phyloP scores from a whole-genome alignment of 2,888 invertebrate genomes.

The Lasioglossum marginatum region DNA sequence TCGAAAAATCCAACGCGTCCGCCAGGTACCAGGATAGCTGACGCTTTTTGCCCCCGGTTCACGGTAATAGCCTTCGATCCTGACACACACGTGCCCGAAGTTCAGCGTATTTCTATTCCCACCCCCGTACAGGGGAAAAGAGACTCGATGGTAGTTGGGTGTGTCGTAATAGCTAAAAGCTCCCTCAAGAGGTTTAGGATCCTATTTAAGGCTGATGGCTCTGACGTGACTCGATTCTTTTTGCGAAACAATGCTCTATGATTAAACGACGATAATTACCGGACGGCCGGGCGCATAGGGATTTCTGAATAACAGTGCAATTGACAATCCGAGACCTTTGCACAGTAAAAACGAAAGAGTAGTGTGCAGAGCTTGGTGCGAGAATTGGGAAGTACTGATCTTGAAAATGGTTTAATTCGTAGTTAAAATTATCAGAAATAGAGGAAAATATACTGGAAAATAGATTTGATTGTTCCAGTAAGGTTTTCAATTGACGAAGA shows the following conservation, averaged over 20 bases:
- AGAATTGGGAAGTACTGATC: no score
- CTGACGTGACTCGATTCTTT: constrained; percentile 54
- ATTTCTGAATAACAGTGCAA: no score
- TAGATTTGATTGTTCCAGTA: no score
- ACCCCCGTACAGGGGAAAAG: constrained; percentile 60
- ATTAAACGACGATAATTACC: not conserved
- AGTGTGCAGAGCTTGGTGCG: no score
- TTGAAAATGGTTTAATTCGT: no score
- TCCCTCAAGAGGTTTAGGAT: constrained; percentile 46
- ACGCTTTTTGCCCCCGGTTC: constrained; percentile 48
- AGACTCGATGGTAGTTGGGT: constrained; percentile 46
- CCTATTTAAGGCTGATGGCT: constrained; percentile 46
- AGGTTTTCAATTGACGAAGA: no score
- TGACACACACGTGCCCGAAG: constrained; percentile 62
- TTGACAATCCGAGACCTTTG: no score
- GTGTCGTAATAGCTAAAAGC: constrained; percentile 47
- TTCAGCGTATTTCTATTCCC: constrained; percentile 60
- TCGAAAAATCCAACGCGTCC: not conserved
- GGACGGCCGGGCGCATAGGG: no score
- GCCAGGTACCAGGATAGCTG: not conserved
- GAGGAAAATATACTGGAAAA: no score
- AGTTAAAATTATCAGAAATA: no score
- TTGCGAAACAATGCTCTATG: not conserved
- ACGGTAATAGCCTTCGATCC: constrained; percentile 69
- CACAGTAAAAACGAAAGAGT: no score